phyloP scores from a whole-genome alignment of 2,113 vertebrate genomes.

The Cyanoderma ruficeps region DNA sequence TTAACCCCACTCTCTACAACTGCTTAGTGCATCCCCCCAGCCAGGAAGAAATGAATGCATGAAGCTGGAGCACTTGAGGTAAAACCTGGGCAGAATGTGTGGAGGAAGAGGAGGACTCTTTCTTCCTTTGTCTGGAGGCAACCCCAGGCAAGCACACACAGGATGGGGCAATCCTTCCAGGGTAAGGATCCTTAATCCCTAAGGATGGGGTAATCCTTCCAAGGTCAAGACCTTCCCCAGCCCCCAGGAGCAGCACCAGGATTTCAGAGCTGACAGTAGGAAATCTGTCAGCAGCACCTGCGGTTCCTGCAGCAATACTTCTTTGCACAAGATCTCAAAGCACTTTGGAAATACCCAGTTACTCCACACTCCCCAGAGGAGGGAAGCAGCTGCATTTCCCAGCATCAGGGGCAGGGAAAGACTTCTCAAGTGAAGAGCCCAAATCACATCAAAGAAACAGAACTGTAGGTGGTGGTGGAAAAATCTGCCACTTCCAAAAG shows the following conservation, averaged over 20 bases:
- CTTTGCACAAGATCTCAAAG: not conserved
- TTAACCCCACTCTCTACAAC: fast-evolving
- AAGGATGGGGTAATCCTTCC: not conserved
- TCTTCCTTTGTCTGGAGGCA: not conserved
- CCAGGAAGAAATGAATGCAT: not conserved
- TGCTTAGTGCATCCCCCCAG: not conserved
- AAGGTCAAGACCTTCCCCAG: not conserved
- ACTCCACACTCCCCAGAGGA: not conserved
- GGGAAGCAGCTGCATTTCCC: not conserved
- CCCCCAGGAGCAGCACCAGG: not conserved
- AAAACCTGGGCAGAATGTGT: not conserved
- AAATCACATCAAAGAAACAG: not conserved
- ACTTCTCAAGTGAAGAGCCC: not conserved
- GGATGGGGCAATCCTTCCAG: not conserved
- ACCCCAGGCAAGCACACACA: not conserved
- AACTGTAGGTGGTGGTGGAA: not conserved
- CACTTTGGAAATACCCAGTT: slow-evolving; percentile 21
- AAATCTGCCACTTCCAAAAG: not conserved
- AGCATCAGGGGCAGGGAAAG: not conserved
- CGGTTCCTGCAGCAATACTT: not conserved
- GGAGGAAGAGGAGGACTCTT: not conserved
- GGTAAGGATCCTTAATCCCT: not conserved
- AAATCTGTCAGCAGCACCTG: not conserved
- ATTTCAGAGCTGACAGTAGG: not conserved
- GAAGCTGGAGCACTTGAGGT: not conserved